These are phyloP conservation scores for Drosophila littoralis DNA, from an alignment of 1,140 invertebrate genomes.

Conservation along the genomic window DNA sequence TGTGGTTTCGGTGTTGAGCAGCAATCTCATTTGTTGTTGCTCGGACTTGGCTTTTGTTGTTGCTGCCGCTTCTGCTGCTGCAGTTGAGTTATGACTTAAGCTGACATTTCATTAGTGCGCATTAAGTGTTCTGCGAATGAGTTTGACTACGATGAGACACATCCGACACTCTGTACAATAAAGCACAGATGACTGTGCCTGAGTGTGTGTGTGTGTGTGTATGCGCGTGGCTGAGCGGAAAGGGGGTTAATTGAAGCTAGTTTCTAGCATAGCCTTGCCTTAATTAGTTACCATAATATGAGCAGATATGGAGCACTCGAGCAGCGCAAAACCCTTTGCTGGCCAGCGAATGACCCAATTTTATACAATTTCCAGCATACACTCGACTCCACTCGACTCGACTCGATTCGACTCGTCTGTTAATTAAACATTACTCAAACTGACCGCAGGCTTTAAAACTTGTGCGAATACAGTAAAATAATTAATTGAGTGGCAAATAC, in stretches of 20 bases:
- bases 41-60: constrained; percentile 10
- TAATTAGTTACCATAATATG: constrained; percentile 48
- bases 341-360: constrained; percentile 38
- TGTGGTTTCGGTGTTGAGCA: constrained; percentile 22
- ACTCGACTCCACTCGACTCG: constrained; percentile 15
- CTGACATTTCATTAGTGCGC: constrained; percentile 84
- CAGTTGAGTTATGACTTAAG: constrained; percentile 83
- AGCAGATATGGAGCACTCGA: constrained; percentile 16
- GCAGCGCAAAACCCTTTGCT: constrained; percentile 13
- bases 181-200: neutral
- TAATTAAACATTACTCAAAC: constrained; percentile 75
- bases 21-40: constrained; percentile 47
- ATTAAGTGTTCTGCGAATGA: constrained; percentile 81
- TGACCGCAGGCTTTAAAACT: constrained; percentile 59
- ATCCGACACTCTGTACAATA: constrained; percentile 15
- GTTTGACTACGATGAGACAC: constrained; percentile 62
- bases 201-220: neutral
- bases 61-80: constrained; percentile 43
- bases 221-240: neutral
- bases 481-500: constrained; percentile 56
- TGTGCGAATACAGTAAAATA: constrained; percentile 49
- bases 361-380: constrained; percentile 31
- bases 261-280: constrained; percentile 20
- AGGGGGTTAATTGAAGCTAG: neutral
- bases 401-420: constrained; percentile 30